These are phyloP conservation scores for Etheostoma nigrum DNA, from an alignment of 2,797 vertebrate species.

Conservation along the genomic window DNA sequence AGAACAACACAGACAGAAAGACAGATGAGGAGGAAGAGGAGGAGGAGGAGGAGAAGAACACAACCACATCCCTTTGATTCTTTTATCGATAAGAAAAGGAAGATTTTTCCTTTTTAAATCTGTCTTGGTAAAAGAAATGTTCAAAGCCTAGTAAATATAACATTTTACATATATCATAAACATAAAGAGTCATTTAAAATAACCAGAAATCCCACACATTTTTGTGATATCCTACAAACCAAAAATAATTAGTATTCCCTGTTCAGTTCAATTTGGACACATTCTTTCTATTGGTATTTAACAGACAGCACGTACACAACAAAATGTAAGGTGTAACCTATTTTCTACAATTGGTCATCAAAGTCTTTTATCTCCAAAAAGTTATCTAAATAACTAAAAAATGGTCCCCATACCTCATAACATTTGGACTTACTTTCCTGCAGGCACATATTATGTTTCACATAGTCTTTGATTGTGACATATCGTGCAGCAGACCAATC, in stretches of 20 bases:
- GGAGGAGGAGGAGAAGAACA: not conserved
- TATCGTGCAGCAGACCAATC: not conserved
- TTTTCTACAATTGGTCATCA: too few species aligned
- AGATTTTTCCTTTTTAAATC: not conserved
- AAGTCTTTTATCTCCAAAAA: too few species aligned
- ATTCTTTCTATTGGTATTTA: too few species aligned
- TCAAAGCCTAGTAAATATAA: not conserved
- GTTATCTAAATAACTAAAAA: too few species aligned
- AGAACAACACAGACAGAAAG: constrained; percentile 26
- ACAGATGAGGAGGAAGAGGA: constrained; percentile 4
- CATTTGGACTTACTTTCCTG: too few species aligned
- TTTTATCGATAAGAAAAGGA: not conserved
- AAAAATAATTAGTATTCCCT: too few species aligned
- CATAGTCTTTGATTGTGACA: not conserved
- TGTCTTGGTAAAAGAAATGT: not conserved
- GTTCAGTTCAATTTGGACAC: not conserved
- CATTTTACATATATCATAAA: not conserved
- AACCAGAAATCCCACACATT: not conserved
- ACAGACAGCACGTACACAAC: too few species aligned
- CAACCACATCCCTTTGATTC: not conserved
- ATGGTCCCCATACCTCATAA: too few species aligned
- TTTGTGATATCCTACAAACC: too few species aligned
- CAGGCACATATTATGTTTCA: too few species aligned
- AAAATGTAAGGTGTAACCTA: too few species aligned
- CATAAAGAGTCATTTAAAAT: not conserved